Evolutionary conservation across 2,888 invertebrate species (phyloP).

Genomic region (Epistrophe grossulariae): DNA sequence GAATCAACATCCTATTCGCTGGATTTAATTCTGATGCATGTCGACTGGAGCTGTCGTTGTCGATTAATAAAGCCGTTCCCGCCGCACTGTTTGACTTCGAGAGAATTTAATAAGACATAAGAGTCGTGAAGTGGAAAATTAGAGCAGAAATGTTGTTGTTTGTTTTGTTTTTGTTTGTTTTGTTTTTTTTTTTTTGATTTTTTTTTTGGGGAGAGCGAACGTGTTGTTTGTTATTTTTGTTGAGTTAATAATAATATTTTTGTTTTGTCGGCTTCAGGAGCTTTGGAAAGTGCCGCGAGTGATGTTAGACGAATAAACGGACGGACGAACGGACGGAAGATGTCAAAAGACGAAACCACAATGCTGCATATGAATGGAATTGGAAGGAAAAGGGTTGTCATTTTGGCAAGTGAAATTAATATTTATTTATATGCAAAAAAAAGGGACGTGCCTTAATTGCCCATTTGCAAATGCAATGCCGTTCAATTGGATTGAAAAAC

Average conservation of each 20-base stretch:
- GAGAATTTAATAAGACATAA: slow-evolving; percentile 75
- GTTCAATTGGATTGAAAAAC: background rate
- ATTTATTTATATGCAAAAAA: slow-evolving; percentile 30
- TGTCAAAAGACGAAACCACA: slow-evolving; percentile 38
- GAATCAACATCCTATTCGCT: slow-evolving; percentile 40
- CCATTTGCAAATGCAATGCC: slow-evolving; percentile 13
- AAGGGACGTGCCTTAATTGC: slow-evolving; percentile 53
- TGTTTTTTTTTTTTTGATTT: too few relatives aligned
- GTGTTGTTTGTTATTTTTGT: slow-evolving; percentile 48
- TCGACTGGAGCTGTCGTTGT: slow-evolving; percentile 73
- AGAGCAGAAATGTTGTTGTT: slow-evolving; percentile 64
- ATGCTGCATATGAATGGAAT: slow-evolving; percentile 34
- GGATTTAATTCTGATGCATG: slow-evolving; percentile 61
- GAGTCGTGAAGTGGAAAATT: slow-evolving; percentile 76
- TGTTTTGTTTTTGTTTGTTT: slow-evolving; percentile 9
- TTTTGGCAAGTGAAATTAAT: slow-evolving; percentile 48
- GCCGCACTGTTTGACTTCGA: slow-evolving; percentile 51
- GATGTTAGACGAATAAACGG: slow-evolving; percentile 14
- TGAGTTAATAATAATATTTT: slow-evolving; percentile 30
- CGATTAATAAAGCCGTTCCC: slow-evolving; percentile 75
- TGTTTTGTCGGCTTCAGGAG: slow-evolving; percentile 43
- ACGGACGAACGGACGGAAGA: slow-evolving; percentile 34
- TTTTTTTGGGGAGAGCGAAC: slow-evolving; percentile 39
- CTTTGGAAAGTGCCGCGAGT: slow-evolving; percentile 63
- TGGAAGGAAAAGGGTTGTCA: slow-evolving; percentile 30